Evolutionary conservation across 2,113 vertebrate genomes (phyloP).

Genomic region (Anhinga anhinga): DNA sequence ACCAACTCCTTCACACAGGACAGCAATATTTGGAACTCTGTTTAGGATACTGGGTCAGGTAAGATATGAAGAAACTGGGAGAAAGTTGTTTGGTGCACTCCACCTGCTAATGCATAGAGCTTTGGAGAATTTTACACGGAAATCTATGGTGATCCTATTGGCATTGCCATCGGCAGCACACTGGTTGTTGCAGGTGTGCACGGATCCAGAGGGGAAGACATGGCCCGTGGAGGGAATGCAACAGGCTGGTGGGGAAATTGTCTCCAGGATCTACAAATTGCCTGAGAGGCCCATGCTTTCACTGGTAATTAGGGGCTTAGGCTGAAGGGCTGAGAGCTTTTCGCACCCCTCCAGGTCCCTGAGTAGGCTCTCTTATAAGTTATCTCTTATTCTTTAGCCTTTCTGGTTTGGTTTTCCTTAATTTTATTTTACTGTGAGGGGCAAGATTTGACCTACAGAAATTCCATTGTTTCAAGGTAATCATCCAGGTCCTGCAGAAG

Average conservation of each 20-base stretch:
- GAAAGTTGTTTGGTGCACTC: background rate
- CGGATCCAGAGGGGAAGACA: background rate
- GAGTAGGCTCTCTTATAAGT: background rate
- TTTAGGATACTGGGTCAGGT: background rate
- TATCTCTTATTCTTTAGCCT: background rate
- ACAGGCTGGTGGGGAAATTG: background rate
- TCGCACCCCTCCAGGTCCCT: background rate
- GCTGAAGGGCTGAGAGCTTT: background rate
- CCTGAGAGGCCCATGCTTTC: background rate
- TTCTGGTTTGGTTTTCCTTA: background rate
- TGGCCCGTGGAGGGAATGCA: background rate
- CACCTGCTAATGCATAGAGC: background rate
- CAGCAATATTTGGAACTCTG: background rate
- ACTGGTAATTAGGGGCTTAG: background rate
- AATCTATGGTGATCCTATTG: background rate
- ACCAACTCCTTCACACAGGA: background rate
- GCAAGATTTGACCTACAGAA: background rate
- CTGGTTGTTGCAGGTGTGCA: background rate
- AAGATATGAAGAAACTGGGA: background rate
- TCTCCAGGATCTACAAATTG: background rate
- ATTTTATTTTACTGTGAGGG: background rate
- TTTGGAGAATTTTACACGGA: background rate
- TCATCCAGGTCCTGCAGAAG: background rate
- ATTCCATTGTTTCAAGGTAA: background rate
- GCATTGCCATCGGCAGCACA: background rate